phyloP scores from a whole-genome alignment of 2,888 invertebrate genomes.

The Xylota segnis region DNA sequence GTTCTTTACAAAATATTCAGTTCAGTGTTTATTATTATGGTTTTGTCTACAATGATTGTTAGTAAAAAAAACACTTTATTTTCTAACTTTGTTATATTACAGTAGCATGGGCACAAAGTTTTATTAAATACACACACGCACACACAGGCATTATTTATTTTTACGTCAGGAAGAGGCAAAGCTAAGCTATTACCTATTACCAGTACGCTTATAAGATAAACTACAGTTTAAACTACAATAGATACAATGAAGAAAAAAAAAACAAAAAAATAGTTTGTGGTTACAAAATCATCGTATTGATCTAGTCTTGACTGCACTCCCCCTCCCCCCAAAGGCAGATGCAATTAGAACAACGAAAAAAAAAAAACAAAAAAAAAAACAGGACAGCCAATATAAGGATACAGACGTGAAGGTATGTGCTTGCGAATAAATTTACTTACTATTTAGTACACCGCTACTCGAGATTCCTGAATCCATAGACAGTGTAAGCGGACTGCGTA shows the following conservation, averaged over 20 bases:
- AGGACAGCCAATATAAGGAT: conserved; percentile 4
- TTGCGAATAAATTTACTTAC: conserved; percentile 74
- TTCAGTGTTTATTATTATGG: not conserved
- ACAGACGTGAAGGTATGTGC: conserved; percentile 30
- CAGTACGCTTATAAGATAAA: conserved; percentile 1
- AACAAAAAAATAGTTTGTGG: not conserved
- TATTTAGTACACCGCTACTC: conserved; percentile 79
- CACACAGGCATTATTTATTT: conserved; percentile 53
- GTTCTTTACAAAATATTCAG: not conserved
- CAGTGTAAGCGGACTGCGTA: conserved; percentile 89
- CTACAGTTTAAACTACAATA: conserved; percentile 49
- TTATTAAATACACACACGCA: conserved; percentile 16
- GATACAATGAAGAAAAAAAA: conserved; percentile 26
- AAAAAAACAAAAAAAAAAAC: conserved; percentile 25
- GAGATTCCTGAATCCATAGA: conserved; percentile 97
- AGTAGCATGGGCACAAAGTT: conserved; percentile 28
- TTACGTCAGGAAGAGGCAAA: conserved; percentile 51
- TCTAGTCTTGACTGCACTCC: not conserved
- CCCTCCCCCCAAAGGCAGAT: conserved; percentile 23
- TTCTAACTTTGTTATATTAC: conserved; percentile 27
- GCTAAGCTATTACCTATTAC: conserved; percentile 15
- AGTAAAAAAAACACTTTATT: conserved; percentile 20
- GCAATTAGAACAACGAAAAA: conserved; percentile 38
- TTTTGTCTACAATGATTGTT: conserved; percentile 37
- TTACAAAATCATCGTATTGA: conserved; percentile 27